Conservation (phyloP, 2,888 invertebrate genomes). For the Anthrax anthrax region DNA sequence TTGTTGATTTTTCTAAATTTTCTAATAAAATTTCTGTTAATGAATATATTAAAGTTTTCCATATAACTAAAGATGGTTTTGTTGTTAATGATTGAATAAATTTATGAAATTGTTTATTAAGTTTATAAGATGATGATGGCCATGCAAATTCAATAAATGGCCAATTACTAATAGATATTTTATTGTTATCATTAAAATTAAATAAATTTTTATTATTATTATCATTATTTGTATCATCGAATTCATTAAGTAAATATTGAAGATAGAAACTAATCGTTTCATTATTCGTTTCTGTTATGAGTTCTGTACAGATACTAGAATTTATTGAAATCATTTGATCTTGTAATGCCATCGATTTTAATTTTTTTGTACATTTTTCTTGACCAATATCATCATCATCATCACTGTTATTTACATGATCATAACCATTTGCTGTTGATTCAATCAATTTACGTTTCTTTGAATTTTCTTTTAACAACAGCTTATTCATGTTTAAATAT, state of each 20-base stretch:
- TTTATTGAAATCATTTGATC: too few relatives aligned
- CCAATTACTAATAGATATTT: constrained; percentile 10
- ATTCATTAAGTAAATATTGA: constrained; percentile 16
- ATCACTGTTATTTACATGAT: background rate
- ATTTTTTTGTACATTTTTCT: background rate
- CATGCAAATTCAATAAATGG: constrained; percentile 19
- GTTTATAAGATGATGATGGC: constrained; percentile 23
- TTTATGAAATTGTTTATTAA: constrained; percentile 24
- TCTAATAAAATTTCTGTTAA: constrained; percentile 14
- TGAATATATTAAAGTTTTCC: constrained; percentile 25
- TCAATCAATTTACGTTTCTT: constrained; percentile 13
- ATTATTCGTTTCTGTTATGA: background rate
- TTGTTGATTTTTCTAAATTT: background rate
- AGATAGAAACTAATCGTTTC: constrained; percentile 11
- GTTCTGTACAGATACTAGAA: background rate
- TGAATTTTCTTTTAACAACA: constrained; percentile 14
- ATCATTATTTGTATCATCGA: constrained; percentile 8
- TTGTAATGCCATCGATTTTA: background rate
- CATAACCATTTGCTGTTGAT: background rate
- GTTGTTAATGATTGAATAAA: constrained; percentile 25
- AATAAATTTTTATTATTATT: background rate
- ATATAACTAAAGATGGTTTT: constrained; percentile 29
- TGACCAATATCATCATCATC: too few relatives aligned
- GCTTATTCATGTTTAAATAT: constrained; percentile 15
- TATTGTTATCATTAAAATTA: background rate